phyloP scores from a whole-genome alignment of 2,113 vertebrate species.

The Ardeotis arabs region DNA sequence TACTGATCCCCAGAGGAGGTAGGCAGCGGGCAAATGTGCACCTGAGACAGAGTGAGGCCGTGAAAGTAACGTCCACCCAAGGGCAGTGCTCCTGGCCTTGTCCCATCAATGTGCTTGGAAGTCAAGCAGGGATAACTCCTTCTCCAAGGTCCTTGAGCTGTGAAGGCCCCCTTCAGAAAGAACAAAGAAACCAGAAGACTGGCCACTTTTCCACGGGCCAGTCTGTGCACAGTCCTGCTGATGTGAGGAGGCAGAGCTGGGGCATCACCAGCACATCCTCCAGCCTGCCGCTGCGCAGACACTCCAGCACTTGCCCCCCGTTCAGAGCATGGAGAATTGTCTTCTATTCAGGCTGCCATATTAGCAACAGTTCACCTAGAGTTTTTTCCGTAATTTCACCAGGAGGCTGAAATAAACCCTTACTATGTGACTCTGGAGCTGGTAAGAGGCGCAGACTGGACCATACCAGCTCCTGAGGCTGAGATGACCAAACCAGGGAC shows the following conservation, averaged over 20 bases:
- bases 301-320: background rate
- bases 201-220: background rate
- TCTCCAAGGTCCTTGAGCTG: background rate
- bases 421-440: background rate
- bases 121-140: background rate
- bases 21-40: background rate
- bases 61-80: background rate
- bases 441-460: background rate
- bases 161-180: background rate
- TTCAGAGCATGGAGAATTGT: too few relatives aligned
- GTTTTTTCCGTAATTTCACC: background rate
- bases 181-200: background rate
- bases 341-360: background rate
- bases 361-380: background rate
- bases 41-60: background rate
- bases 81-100: background rate
- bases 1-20: background rate
- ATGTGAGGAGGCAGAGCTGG: background rate
- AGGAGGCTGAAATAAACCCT: background rate
- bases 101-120: background rate
- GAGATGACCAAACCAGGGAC: background rate
- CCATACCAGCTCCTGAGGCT: background rate
- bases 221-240: too few relatives aligned
- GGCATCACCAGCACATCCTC: fast-evolving
- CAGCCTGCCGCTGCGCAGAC: background rate